Evolutionary conservation across 2,888 invertebrate genomes (phyloP).

Genomic region (Heterodera filipjevi): DNA sequence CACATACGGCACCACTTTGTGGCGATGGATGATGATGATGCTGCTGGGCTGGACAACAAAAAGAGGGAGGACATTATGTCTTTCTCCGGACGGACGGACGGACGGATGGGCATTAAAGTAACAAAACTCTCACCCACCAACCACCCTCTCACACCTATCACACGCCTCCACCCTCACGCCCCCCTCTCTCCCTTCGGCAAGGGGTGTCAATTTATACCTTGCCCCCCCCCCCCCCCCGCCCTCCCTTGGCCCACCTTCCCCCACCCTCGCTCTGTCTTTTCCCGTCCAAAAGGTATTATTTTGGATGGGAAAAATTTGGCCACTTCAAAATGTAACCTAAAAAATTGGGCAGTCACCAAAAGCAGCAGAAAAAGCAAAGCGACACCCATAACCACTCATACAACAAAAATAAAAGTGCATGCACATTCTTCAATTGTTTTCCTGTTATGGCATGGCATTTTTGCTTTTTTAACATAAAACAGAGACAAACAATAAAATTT

Average conservation of each 20-base stretch:
- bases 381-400: no score
- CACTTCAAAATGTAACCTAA: no score
- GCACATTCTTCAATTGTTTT: no score
- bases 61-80: no score
- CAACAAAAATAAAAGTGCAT: no score
- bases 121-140: not conserved
- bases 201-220: not conserved
- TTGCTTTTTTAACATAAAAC: no score
- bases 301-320: no score
- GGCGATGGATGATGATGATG: not conserved
- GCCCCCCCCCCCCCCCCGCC: not conserved
- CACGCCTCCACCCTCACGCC: not conserved
- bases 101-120: not conserved
- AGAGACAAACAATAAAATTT: no score
- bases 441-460: no score
- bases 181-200: not conserved
- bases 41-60: not conserved
- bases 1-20: not conserved
- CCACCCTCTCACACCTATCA: not conserved
- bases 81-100: no score
- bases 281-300: not conserved
- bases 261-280: not conserved
- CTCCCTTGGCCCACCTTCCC: not conserved
- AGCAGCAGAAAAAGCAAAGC: no score
- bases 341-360: no score